Base-by-base conservation (phyloP, 2,113 vertebrate species). In the Dunckerocampus dactyliophorus region DNA sequence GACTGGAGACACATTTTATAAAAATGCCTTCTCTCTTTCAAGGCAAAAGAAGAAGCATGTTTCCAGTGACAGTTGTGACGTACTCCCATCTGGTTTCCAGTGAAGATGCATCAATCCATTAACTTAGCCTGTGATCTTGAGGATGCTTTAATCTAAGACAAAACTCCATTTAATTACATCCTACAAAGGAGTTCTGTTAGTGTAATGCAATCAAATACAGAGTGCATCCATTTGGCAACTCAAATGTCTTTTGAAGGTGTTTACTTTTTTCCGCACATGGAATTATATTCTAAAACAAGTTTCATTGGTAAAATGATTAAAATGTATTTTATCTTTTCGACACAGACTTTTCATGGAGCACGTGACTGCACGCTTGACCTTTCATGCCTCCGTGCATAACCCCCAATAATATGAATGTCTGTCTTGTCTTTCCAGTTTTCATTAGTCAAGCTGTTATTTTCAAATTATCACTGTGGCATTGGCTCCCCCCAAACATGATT, bases 141-240 rank as follows among this genome's bases (percentile, higher is more conserved):
- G 75, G 80, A 87, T 75, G 88, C 89, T 92, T 91, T 91, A 91
- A 91, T 92, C 89, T 90, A 88, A 84, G 77, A 87, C 88, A 89
- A 91, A 92, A 90, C 90, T 88, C 67, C 63, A 85, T 78, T 90
- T 91, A 90, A 91, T 91, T 91, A 88, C 86, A 87, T 90, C 88
- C 89, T 87, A 79, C 70, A 80, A 86, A 87, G 84, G 65, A 80
- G 69, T 80, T 84, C 74, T 77, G 85, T 87, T 89, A 87, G 86
- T 89, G 81, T 80, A 88, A 83, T 81, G 77, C 84, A 85, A 89
- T 85, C 87, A 86, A 85, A 87, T 72, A 73, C 71, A 69, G 81
- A 83, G 80, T 65, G 69, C 66, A 79, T 82, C 72, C 78, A 85
- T 86, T 83, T 82, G 72, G 72, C 75, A 72, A 78, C 62, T 83